Evolutionary conservation across 2,797 vertebrate species (phyloP), one percentile per base, ranked within the genome.

Genomic region (Buceros bicornis): DNA sequence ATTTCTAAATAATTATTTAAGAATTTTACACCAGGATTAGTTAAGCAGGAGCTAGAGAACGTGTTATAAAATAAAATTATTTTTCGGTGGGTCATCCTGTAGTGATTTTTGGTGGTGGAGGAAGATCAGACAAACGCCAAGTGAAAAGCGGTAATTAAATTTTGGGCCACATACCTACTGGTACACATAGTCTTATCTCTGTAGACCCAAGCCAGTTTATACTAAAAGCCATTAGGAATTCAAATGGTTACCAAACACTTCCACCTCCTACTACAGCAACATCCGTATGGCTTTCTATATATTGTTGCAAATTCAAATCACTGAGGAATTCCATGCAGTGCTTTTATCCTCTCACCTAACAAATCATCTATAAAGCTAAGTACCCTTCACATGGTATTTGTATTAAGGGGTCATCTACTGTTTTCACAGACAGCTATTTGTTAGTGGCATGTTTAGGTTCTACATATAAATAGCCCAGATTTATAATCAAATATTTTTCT

Each of bases 391-490:
- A 42, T 54, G 76, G 13, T 87, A 95, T 96, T 96, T 95, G 67
- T 87, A 81, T 92, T 93, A 91, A 87, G 40, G 79, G 90, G 79
- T 90, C 91, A 91, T 82, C 84, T 91, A 90, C 88, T 90, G 80
- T 93, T 95, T 96, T 97, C 71, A 86, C 53, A 89, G 69, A 86
- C 62, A 94, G 42, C 65, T 97, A 91, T 95, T 97, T 97, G 69
- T 87, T 92, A 95, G 60, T 87, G 84, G 93, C 82, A 74, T 96
- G 84, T 93, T 97, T 94, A 94, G 16, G 58, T 94, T 90, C 91
- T 61, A 26, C 67, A n/a, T 86, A 90, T 89, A 97, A 91, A 93
- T 89, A 95, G n/a, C 37, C 71, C 48, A 92, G 97, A 78, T 90
- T 93, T 92, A 95, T 83, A 95, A 90, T 92, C 54, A 96, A 70